phyloP scores from a whole-genome alignment of 2,113 vertebrate species.

The Otus sunia region DNA sequence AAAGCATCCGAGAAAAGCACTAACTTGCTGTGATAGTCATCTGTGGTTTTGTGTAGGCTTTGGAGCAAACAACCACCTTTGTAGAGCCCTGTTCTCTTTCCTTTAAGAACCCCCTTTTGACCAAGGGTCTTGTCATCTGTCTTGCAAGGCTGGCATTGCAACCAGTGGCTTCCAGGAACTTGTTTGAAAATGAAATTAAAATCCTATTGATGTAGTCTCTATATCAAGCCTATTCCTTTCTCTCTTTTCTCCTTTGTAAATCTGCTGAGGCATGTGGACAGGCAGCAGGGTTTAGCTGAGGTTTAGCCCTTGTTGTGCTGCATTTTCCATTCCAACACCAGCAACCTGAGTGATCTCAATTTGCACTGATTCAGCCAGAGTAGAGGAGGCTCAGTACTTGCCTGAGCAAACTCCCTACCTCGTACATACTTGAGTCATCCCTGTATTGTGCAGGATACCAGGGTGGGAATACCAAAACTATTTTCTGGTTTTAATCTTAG shows the following conservation, averaged over 20 bases:
- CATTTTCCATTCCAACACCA: background rate
- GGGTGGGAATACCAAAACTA: background rate
- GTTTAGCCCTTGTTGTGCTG: background rate
- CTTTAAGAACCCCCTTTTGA: background rate
- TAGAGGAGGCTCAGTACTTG: background rate
- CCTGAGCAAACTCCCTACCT: background rate
- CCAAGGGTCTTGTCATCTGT: background rate
- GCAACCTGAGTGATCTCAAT: background rate
- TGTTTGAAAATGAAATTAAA: constrained; percentile 22
- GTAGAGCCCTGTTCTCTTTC: background rate
- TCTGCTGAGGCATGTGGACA: background rate
- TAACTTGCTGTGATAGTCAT: background rate
- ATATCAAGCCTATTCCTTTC: background rate
- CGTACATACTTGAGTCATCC: rapidly evolving
- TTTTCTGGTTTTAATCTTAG: background rate
- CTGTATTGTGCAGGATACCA: background rate
- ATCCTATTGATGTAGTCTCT: constrained; percentile 7
- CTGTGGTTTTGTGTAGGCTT: background rate
- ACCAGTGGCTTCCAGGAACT: constrained; percentile 1
- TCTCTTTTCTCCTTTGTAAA: background rate
- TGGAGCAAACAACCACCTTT: background rate
- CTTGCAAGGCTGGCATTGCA: background rate
- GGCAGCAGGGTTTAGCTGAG: background rate
- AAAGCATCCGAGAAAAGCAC: background rate
- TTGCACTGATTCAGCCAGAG: background rate